Evolutionary conservation across 2,113 vertebrate genomes (phyloP).

Genomic region (Dasyornis broadbenti): DNA sequence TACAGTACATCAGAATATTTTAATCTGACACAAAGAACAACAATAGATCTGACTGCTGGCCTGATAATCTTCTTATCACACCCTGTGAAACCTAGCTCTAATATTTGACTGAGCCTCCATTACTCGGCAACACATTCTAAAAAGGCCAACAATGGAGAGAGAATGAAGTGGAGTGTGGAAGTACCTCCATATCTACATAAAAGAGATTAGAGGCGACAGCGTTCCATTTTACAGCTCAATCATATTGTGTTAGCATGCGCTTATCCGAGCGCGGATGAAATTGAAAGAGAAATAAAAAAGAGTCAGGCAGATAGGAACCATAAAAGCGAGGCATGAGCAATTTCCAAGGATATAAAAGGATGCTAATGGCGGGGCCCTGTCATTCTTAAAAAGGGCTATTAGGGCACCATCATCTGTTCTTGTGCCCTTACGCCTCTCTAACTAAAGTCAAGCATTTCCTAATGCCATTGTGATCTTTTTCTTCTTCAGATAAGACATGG

Average conservation of each 20-base stretch:
- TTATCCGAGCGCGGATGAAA: conserved; percentile 94
- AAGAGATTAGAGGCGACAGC: conserved; percentile 93
- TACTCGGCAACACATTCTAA: conserved; percentile 76
- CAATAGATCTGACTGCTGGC: conserved; percentile 72
- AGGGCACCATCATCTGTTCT: conserved; percentile 87
- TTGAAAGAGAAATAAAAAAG: conserved; percentile 97
- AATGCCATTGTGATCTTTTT: conserved; percentile 82
- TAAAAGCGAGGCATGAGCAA: conserved; percentile 90
- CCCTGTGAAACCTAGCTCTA: conserved; percentile 80
- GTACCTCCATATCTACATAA: conserved; percentile 91
- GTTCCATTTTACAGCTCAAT: conserved; percentile 98
- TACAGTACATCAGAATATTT: conserved; percentile 75
- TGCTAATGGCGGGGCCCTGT: conserved; percentile 89
- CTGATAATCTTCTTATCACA: conserved; percentile 80
- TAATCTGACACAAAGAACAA: conserved; percentile 80
- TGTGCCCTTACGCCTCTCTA: conserved; percentile 77
- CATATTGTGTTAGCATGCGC: conserved; percentile 93
- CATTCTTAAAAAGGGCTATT: conserved; percentile 93
- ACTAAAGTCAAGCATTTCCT: conserved; percentile 91
- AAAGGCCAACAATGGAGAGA: conserved; percentile 73
- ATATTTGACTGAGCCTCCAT: conserved; percentile 72
- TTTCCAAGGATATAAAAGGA: conserved; percentile 92
- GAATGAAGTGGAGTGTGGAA: conserved; percentile 82
- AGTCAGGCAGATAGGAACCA: conserved; percentile 86
- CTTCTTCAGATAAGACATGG: conserved; percentile 85